A percentile compares a stretch with the other conserved stretches of the same genome.
Conservation (phyloP, 2,113 vertebrate genomes). For the Thalassarche chlororhynchos region DNA sequence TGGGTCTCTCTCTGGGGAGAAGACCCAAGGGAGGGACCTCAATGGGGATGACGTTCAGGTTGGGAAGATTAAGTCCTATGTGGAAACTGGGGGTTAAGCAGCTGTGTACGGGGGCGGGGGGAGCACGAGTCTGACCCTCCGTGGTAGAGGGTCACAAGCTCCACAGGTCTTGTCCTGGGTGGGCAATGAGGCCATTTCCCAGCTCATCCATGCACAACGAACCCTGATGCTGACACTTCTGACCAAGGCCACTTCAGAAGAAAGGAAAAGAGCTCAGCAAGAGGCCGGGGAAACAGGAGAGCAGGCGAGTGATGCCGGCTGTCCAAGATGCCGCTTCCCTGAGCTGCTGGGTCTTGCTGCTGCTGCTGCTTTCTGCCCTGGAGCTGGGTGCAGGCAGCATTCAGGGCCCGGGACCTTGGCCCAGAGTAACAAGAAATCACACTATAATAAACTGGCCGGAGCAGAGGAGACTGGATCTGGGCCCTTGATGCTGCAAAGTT, state of each 20-base stretch:
- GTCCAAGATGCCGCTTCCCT: accelerated
- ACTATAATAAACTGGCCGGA: background rate
- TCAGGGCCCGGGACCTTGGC: background rate
- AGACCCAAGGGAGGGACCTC: background rate
- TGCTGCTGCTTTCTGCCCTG: background rate
- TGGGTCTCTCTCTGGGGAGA: background rate
- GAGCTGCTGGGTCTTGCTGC: background rate
- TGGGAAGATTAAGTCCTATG: background rate
- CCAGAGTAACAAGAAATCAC: background rate
- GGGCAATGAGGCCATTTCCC: background rate
- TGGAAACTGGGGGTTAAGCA: background rate
- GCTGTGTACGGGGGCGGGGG: background rate
- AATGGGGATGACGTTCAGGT: accelerated
- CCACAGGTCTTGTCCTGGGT: background rate
- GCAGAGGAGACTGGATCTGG: background rate
- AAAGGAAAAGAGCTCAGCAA: background rate
- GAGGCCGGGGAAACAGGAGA: background rate
- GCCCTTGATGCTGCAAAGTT: background rate
- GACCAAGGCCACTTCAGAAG: background rate
- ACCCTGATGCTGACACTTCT: background rate
- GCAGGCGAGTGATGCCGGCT: accelerated
- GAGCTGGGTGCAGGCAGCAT: background rate
- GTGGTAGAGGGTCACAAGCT: background rate
- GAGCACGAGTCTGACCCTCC: accelerated
- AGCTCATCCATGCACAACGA: background rate